Base-by-base conservation (phyloP, 1,140 invertebrate species). In the Chrysopa pallens region DNA sequence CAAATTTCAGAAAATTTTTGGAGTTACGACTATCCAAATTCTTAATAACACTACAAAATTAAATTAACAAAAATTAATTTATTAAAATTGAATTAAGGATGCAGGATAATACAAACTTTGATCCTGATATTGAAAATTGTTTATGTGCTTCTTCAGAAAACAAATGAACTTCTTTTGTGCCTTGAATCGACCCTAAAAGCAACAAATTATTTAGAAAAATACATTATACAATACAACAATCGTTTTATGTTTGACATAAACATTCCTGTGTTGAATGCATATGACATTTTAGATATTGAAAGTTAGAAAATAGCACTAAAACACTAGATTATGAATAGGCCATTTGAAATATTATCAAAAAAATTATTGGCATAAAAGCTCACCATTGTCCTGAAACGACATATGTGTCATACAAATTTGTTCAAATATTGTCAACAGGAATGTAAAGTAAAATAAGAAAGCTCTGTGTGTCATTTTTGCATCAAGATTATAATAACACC, bases 1-100 rank as follows among this genome's bases (percentile, higher is more conserved):
- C 67, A 62, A 78, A 74, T 52, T 63, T 61, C 48, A 76, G 47
- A 46, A 54, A 48, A 38, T 49, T 45, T 45, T 64, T 59, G 45
- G 52, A 51, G 43, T 49, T 52, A 40, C 53, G 50, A 47, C 54
- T 46, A 51, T 52, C 50, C 40, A 50, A 54, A 39, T 59, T 55
- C 46, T 55, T 47, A 41, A 53, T 54, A 52, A 54, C n/a, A 33
- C 52, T 50, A 51, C 60, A 52, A 33, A 50, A 54, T 50, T 44
- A 48, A 50, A 44, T 49, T 33, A 33, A 11, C 8, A 33, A 33
- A 31, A 9, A 33, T 33, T 6, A 33, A 33, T 11, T 33, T 33
- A 4, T 11, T 7, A 31, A 31, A 11, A 33, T 11, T 33, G 31
- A 11, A 33, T 33, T 33, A 33, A 4, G 8, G 4, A 33, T 33